Conservation (phyloP, 2,113 vertebrate species). For the Patagioenas fasciata region DNA sequence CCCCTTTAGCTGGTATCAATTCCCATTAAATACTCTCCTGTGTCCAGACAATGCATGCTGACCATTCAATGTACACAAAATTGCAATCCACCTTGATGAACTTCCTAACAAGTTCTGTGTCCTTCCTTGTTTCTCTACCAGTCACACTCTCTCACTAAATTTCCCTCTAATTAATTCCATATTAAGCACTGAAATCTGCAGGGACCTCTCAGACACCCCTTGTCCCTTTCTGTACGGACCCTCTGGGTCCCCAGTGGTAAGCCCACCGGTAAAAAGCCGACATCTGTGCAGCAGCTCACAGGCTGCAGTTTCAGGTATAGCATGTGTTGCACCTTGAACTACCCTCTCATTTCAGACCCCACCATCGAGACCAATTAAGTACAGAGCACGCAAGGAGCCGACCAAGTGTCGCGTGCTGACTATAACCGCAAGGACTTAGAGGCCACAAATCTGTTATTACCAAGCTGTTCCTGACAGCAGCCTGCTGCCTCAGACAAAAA, state of each 20-base stretch:
- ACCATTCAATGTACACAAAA: neutral
- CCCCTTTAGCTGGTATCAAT: neutral
- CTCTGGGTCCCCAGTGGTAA: conserved; percentile 53
- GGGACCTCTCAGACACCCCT: conserved; percentile 39
- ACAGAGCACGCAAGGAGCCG: conserved; percentile 49
- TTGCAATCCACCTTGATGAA: neutral
- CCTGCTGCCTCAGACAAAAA: conserved; percentile 80
- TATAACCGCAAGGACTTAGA: conserved; percentile 81
- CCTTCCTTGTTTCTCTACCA: neutral
- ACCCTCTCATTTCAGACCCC: conserved; percentile 72
- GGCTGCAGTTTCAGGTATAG: conserved; percentile 76
- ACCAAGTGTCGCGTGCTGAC: conserved; percentile 69
- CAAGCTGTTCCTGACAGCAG: conserved; percentile 84
- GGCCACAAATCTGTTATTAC: conserved; percentile 80
- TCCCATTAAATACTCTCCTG: conserved; percentile 1
- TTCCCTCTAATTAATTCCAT: conserved; percentile 52
- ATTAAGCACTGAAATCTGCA: neutral
- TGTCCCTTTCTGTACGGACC: conserved; percentile 24
- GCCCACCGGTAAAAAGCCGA: conserved; percentile 65
- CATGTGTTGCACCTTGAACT: conserved; percentile 82
- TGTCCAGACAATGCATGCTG: neutral
- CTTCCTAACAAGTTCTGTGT: conserved; percentile 28
- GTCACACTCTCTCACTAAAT: neutral
- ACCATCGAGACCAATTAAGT: conserved; percentile 80
- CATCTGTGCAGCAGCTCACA: conserved; percentile 78